These are phyloP conservation scores for Macropis europaea DNA, from an alignment of 2,888 invertebrate species.

Conservation along the genomic window DNA sequence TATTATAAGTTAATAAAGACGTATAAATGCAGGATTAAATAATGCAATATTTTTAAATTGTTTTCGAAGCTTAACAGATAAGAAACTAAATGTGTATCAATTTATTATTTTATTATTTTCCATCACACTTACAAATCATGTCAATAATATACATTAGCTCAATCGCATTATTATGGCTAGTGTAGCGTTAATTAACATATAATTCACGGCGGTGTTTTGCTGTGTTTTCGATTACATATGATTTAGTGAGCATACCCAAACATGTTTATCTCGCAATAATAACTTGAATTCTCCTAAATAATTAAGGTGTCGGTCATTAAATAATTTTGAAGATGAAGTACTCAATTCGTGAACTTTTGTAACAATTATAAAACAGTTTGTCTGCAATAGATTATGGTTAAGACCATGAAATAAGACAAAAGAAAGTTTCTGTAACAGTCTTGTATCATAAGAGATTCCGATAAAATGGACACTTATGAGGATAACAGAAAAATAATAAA, in stretches of 20 bases:
- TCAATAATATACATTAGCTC: conserved; percentile 60
- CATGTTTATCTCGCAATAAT: conserved; percentile 40
- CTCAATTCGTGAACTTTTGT: conserved; percentile 6
- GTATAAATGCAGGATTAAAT: conserved; percentile 71
- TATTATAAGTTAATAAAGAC: conserved; percentile 65
- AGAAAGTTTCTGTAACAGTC: conserved; percentile 22
- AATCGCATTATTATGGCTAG: conserved; percentile 53
- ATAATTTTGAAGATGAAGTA: conserved; percentile 23
- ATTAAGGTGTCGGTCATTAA: conserved; percentile 37
- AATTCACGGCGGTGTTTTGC: conserved; percentile 38
- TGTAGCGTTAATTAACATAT: conserved; percentile 54
- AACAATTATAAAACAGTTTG: conserved; percentile 21
- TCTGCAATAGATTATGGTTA: background rate
- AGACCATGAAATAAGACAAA: conserved; percentile 5
- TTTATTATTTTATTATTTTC: conserved; percentile 62
- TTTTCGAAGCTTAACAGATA: conserved; percentile 52
- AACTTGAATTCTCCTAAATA: conserved; percentile 24
- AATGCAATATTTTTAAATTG: conserved; percentile 57
- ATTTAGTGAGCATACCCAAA: conserved; percentile 50
- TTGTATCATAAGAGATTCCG: conserved; percentile 5
- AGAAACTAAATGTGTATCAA: conserved; percentile 59
- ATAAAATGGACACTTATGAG: background rate
- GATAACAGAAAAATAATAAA: conserved; percentile 39
- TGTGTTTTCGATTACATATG: conserved; percentile 49
- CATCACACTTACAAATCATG: conserved; percentile 62